Evolutionary conservation across 2,113 vertebrate species (phyloP).

Genomic region (Callionymus lyra): DNA sequence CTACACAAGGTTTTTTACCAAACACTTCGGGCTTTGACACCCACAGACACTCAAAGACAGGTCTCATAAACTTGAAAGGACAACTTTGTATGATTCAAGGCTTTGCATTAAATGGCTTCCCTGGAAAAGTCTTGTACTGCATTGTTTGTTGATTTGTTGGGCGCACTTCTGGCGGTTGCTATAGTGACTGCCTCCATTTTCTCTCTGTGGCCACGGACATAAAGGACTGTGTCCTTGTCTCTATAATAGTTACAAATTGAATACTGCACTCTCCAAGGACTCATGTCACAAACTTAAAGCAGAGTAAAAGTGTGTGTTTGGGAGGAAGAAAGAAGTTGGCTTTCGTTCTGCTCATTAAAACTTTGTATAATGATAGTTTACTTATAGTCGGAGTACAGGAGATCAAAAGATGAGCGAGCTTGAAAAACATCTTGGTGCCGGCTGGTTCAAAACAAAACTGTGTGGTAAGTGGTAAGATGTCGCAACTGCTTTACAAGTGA

Average conservation of each 20-base stretch:
- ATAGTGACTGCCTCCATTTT: constrained; percentile 66
- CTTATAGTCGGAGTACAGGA: too few relatives aligned
- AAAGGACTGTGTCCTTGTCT: constrained; percentile 67
- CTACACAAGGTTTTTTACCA: constrained; percentile 48
- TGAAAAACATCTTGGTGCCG: too few relatives aligned
- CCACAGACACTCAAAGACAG: constrained; percentile 47
- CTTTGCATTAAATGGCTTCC: constrained; percentile 52
- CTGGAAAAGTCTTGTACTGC: constrained; percentile 53
- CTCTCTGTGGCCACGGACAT: constrained; percentile 60
- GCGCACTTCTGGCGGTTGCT: constrained; percentile 60
- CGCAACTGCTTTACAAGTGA: too few relatives aligned
- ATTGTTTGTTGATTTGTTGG: constrained; percentile 67
- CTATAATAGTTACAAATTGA: constrained; percentile 70
- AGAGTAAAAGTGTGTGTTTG: constrained; percentile 36
- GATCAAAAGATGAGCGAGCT: too few relatives aligned
- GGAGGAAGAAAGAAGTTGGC: constrained; percentile 16
- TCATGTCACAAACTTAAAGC: constrained; percentile 61
- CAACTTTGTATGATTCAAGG: constrained; percentile 62
- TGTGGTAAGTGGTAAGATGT: too few relatives aligned
- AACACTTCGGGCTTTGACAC: constrained; percentile 42
- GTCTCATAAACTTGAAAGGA: constrained; percentile 52
- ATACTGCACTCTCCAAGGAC: constrained; percentile 67
- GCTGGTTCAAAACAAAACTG: too few relatives aligned
- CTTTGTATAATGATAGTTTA: too few relatives aligned
- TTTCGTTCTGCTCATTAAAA: constrained; percentile 22